Evolutionary conservation across 2,888 invertebrate species (phyloP).

Genomic region (Trypoxylon attenuatum): DNA sequence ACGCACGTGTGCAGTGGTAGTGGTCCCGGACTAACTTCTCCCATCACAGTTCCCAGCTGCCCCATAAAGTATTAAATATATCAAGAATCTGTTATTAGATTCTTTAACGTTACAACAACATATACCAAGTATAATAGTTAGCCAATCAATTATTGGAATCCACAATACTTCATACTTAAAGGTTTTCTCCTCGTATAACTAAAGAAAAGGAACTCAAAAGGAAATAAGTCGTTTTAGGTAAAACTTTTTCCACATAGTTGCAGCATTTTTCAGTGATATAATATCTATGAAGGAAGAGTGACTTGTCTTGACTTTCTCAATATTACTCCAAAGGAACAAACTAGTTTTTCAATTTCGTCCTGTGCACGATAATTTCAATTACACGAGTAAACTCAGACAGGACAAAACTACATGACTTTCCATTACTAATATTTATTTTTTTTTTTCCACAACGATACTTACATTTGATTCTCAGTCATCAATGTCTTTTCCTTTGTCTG

Average conservation of each 20-base stretch:
- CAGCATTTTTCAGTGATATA: slow-evolving; percentile 2
- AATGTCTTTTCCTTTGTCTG: slow-evolving; percentile 21
- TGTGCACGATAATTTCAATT: too few relatives aligned
- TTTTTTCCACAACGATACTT: slow-evolving; percentile 27
- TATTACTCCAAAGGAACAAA: background rate
- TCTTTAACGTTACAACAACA: slow-evolving; percentile 33
- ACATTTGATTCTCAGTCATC: slow-evolving; percentile 28
- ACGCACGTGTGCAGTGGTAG: slow-evolving; percentile 80
- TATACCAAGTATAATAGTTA: slow-evolving; percentile 34
- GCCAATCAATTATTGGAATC: slow-evolving; percentile 15
- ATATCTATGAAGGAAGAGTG: slow-evolving; percentile 1
- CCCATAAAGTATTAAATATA: slow-evolving; percentile 68
- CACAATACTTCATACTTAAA: slow-evolving; percentile 15
- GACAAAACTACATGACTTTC: too few relatives aligned
- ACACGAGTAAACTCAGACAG: too few relatives aligned
- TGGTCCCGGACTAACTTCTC: slow-evolving; percentile 73
- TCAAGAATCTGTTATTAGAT: slow-evolving; percentile 57
- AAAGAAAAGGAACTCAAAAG: background rate
- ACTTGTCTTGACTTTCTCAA: background rate
- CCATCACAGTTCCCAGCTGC: slow-evolving; percentile 70
- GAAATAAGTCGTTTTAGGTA: slow-evolving; percentile 12
- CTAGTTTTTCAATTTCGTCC: too few relatives aligned
- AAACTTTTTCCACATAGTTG: slow-evolving; percentile 3
- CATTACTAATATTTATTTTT: slow-evolving; percentile 12
- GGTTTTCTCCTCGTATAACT: slow-evolving; percentile 5